Percentiles rank a stretch among this genome's conserved stretches.
phyloP scores from a whole-genome alignment of 2,888 invertebrate species.

The Venusia cambrica region DNA sequence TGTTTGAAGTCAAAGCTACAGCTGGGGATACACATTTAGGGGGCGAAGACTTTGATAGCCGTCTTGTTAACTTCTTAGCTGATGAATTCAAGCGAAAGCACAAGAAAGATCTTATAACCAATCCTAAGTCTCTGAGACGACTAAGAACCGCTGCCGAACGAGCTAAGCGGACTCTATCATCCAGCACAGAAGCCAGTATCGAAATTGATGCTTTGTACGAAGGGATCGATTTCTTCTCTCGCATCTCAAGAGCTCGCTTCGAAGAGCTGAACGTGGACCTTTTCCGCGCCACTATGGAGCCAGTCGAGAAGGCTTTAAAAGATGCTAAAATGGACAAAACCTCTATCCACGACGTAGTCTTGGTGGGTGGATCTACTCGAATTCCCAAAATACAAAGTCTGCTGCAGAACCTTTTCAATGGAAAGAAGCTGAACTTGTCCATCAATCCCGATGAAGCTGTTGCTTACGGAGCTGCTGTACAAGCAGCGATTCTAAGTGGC shows the following conservation, averaged over 20 bases:
- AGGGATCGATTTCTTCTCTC: conserved; percentile 85
- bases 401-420: conserved; percentile 87
- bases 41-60: conserved; percentile 86
- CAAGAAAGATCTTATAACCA: conserved; percentile 84
- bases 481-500: conserved; percentile 86
- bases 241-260: conserved; percentile 86
- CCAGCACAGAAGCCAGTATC: conserved; percentile 87
- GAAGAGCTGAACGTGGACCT: conserved; percentile 88
- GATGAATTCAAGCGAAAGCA: conserved; percentile 87
- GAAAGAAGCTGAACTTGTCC: conserved; percentile 85
- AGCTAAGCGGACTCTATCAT: conserved; percentile 88
- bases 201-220: conserved; percentile 89
- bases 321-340: conserved; percentile 89
- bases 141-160: conserved; percentile 88
- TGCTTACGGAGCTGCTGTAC: conserved; percentile 88
- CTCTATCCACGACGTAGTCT: conserved; percentile 87
- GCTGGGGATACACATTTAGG: conserved; percentile 93
- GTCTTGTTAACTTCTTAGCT: conserved; percentile 83
- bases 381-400: conserved; percentile 90
- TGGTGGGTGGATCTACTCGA: conserved; percentile 90
- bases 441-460: conserved; percentile 92
- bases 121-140: conserved; percentile 84
- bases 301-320: conserved; percentile 88
- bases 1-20: conserved; percentile 91
- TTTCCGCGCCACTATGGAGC: conserved; percentile 86